Conservation (phyloP, 2,113 vertebrate genomes). For the Phocoena sinus region DNA sequence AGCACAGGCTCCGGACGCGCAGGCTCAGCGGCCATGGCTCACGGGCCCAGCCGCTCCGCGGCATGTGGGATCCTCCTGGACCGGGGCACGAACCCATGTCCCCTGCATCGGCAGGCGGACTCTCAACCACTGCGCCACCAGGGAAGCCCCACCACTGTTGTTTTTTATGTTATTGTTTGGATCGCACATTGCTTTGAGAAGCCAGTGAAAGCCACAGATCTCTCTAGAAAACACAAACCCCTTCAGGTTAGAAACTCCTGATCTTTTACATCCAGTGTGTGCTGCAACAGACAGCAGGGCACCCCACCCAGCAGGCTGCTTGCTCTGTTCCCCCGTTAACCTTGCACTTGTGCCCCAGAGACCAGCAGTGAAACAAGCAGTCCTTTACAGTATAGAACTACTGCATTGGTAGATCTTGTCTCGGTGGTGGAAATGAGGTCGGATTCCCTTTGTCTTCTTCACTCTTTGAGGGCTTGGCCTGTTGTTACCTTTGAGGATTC, state of each 20-base stretch:
- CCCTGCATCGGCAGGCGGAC: no score
- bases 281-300: neutral
- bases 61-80: no score
- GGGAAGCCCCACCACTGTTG: no score
- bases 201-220: neutral
- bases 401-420: neutral
- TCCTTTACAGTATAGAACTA: neutral
- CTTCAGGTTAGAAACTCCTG: neutral
- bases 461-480: neutral
- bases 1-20: no score
- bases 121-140: no score
- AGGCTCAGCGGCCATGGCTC: no score
- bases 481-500: neutral
- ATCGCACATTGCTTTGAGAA: neutral
- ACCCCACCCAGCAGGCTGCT: neutral
- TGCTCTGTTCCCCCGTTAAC: neutral
- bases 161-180: neutral
- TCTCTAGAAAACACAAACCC: neutral
- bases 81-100: no score
- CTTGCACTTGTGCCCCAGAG: neutral
- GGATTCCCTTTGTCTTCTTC: neutral
- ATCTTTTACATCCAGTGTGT: neutral
- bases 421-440: neutral
- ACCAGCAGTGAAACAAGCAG: neutral
- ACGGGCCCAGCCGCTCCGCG: no score